Evolutionary conservation across 2,888 invertebrate species (phyloP), one percentile per base, ranked within the genome.

Genomic region (Halictus quadricinctus): DNA sequence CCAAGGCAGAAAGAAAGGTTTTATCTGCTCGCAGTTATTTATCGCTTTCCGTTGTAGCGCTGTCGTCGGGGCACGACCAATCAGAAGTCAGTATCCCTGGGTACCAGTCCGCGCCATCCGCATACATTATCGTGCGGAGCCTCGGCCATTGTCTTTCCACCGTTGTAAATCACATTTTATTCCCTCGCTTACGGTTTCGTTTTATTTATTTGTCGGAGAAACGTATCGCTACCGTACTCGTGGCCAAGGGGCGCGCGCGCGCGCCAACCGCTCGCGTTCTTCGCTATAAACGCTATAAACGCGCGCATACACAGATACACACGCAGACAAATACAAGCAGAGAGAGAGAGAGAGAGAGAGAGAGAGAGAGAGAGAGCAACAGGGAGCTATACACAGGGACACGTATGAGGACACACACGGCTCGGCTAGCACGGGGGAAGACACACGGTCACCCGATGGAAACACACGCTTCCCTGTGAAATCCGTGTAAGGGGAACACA

Each of bases 81-180:
- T 94, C 94, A 94, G 93, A 94, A 94, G 93, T 93, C 92, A 93
- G 93, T 94, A 93, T 94, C 92, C 93, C 90, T 87, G 90, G 92
- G 94, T 94, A 93, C 94, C 93, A 94, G 94, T 93, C 94, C 92
- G 93, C 92, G 93, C 94, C 93, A 94, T 94, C 93, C 94, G 94
- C 94, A 94, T 94, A 94, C 93, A 94, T 94, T 94, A 94, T 94
- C 93, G 92, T 92, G 91, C 92, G 91, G 93, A 92, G 92, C 92
- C 93, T 93, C 93, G 93, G 93, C 94, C 94, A 94, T 94, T 94
- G 94, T 94, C 94, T 94, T 94, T 94, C 92, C 92, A 93, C 92
- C 92, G 94, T 94, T 94, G 94, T 94, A 94, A 94, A 94, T 94
- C 94, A 94, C 94, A 94, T 94, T 94, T 94, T 94, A 94, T 94